A percentile compares a stretch with the other conserved stretches of the same genome.
Conservation (phyloP, 2,113 vertebrate genomes). For the Neogobius melanostomus region DNA sequence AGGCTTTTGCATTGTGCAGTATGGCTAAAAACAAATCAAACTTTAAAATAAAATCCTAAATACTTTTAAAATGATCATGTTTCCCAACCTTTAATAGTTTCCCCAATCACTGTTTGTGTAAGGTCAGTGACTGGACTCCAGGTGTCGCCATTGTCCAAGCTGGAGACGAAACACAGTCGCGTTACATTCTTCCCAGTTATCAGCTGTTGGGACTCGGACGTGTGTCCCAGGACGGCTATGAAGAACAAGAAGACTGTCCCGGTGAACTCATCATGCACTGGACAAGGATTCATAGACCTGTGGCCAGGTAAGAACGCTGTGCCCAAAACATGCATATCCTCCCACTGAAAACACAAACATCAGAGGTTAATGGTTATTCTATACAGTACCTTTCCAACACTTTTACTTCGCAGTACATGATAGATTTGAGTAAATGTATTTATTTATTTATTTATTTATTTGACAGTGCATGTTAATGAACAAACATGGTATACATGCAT, state of each 20-base stretch:
- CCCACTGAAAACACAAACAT: constrained; percentile 81
- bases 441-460: no score
- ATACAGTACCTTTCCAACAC: no score
- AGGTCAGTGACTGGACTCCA: constrained; percentile 87
- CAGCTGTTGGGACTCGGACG: constrained; percentile 86
- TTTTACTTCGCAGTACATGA: no score
- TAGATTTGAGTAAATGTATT: no score
- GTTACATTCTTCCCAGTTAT: constrained; percentile 86
- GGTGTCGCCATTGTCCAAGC: constrained; percentile 80
- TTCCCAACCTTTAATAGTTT: constrained; percentile 79
- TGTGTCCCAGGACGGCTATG: constrained; percentile 87
- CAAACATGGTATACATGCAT: no score
- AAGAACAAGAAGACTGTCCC: constrained; percentile 87
- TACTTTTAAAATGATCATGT: not conserved
- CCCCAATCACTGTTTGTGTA: constrained; percentile 84
- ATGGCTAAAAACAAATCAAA: not conserved
- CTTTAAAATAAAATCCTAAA: not conserved
- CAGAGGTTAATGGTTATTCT: not conserved
- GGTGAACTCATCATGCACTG: constrained; percentile 83
- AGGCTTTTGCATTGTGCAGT: not conserved
- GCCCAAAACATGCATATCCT: constrained; percentile 81
- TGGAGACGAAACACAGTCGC: constrained; percentile 88
- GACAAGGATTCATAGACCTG: constrained; percentile 96
- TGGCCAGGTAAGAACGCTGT: constrained; percentile 81
- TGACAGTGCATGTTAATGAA: no score